phyloP scores from a whole-genome alignment of 2,888 invertebrate species.

The Leucozona laternaria region DNA sequence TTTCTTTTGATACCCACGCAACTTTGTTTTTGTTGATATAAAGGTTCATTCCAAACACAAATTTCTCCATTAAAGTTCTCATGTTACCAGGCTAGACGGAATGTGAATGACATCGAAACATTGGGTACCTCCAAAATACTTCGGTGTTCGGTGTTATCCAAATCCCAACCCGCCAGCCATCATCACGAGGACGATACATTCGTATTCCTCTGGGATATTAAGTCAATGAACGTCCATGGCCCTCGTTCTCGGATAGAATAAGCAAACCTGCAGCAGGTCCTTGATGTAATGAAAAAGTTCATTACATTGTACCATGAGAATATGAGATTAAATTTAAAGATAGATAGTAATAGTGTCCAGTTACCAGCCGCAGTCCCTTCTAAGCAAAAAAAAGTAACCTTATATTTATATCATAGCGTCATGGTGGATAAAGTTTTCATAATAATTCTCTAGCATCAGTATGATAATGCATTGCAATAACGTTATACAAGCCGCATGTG shows the following conservation, averaged over 20 bases:
- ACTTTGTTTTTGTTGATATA: not conserved
- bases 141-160: not conserved
- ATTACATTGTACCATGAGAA: constrained; percentile 25
- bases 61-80: not conserved
- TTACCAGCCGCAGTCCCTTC: not conserved
- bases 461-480: constrained; percentile 10
- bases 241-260: constrained; percentile 2
- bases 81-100: constrained; percentile 35
- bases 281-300: constrained; percentile 47
- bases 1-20: not conserved
- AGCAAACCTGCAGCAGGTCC: constrained; percentile 21
- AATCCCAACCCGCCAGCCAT: not conserved
- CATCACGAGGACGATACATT: constrained; percentile 6
- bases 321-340: constrained; percentile 25
- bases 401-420: not conserved
- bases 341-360: constrained; percentile 36
- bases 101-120: constrained; percentile 23
- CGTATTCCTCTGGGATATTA: constrained; percentile 19
- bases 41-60: not conserved
- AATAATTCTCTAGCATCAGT: constrained; percentile 13
- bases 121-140: not conserved
- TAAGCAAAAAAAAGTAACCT: not conserved
- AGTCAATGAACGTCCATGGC: constrained; percentile 19
- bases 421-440: constrained; percentile 24
- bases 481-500: constrained; percentile 4